A percentile compares a stretch with the other conserved stretches of the same genome.
phyloP scores from a whole-genome alignment of 1,140 invertebrate genomes.

The Nephila pilipes region DNA sequence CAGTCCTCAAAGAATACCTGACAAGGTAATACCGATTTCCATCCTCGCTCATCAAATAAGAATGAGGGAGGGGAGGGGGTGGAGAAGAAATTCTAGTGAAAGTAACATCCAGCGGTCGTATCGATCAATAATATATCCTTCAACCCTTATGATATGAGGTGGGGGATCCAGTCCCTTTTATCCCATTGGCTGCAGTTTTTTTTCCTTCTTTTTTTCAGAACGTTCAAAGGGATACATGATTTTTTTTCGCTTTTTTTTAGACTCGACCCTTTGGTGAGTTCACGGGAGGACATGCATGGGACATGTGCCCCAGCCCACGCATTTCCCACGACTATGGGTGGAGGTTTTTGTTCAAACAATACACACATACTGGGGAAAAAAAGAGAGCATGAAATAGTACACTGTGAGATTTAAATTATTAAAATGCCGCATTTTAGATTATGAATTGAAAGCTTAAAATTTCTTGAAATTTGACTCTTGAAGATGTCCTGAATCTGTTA shows the following conservation, averaged over 20 bases:
- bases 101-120: constrained; percentile 68
- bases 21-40: constrained; percentile 11
- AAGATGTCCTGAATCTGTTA: too few relatives aligned
- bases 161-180: neutral
- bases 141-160: constrained; percentile 41
- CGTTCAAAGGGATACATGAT: constrained; percentile 60
- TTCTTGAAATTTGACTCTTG: too few relatives aligned
- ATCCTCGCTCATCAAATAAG: neutral
- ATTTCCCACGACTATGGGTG: constrained; percentile 63
- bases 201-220: neutral
- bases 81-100: constrained; percentile 34
- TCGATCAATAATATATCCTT: constrained; percentile 72
- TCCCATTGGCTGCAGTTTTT: constrained; percentile 39
- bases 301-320: constrained; percentile 47
- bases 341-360: constrained; percentile 43
- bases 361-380: neutral
- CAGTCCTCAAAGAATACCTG: neutral
- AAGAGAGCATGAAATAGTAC: neutral
- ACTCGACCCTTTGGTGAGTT: constrained; percentile 65
- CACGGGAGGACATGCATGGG: constrained; percentile 45
- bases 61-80: neutral
- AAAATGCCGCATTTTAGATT: too few relatives aligned
- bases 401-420: neutral
- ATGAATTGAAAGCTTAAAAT: too few relatives aligned
- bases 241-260: constrained; percentile 47